Evolutionary conservation across 2,888 invertebrate species (phyloP), one percentile per base, ranked within the genome.

Genomic region (Mesorhabditis sp.): DNA sequence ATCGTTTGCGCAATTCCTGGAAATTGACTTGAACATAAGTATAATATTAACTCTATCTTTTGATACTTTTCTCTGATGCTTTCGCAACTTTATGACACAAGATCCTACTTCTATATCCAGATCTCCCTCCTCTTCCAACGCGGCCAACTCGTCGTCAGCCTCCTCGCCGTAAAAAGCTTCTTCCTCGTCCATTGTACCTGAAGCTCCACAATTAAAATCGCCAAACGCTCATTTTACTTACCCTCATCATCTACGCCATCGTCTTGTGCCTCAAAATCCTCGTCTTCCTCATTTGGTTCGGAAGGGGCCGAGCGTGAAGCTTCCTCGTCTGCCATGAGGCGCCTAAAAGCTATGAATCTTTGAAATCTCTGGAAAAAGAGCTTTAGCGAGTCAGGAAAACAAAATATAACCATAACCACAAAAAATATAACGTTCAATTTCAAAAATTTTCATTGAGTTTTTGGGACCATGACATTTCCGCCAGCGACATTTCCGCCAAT

Each of bases 1-100:
- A 50, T 50, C 58, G 58, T 50, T n/a, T 10, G 7, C 58, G 58
- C n/a, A 50, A 50, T 50, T 50, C 58, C 58, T 50, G 58, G 58
- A 50, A 50, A 50, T 13, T 10, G n/a, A 28, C 28, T 28, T 28
- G 28, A 28, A 28, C 28, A 28, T 28, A 28, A 28, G 28, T 28
- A 28, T 28, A 28, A 28, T 28, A 28, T 28, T 28, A 28, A 28
- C 28, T 28, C 28, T 28, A 28, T 28, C 28, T 28, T 28, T 28
- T 28, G 28, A 28, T 28, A 28, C 28, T 28, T 28, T 28, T 28
- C 28, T 28, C 28, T 28, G 28, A 28, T 28, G 28, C 28, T 28
- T 28, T 28, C 28, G 28, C 28, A 28, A 28, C 28, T 28, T 28
- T n/a, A 50, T 50, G 7, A 50, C 7, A 50, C n/a, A 13, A 13